Evolutionary conservation across 2,797 vertebrate genomes (phyloP).

Genomic region (Cottoperca gobio): DNA sequence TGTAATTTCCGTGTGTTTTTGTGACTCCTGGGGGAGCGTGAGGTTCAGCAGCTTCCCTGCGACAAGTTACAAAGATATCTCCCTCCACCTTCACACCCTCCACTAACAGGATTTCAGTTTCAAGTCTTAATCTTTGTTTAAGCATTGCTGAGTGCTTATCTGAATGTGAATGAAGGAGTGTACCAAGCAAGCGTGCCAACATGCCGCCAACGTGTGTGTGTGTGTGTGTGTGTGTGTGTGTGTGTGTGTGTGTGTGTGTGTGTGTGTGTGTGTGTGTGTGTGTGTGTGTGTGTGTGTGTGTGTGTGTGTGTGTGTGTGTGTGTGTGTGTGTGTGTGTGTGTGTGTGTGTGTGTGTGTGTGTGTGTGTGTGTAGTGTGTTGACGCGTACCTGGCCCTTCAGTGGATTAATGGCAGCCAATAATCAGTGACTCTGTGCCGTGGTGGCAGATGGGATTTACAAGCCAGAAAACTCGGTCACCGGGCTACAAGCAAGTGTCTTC

Average conservation of each 20-base stretch:
- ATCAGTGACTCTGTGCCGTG: constrained; percentile 38
- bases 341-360: neutral
- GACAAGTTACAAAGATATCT: constrained; percentile 13
- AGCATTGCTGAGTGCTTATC: constrained; percentile 28
- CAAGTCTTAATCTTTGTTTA: constrained; percentile 65
- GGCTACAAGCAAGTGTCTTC: constrained; percentile 28
- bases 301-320: constrained; percentile 1
- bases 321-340: constrained; percentile 4
- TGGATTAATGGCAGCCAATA: constrained; percentile 65
- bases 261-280: neutral
- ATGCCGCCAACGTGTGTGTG: neutral
- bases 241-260: constrained; percentile 3
- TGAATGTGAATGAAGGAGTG: constrained; percentile 35
- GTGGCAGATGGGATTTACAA: constrained; percentile 76
- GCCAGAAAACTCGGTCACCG: constrained; percentile 36
- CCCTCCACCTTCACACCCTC: constrained; percentile 25
- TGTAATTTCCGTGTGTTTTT: constrained; percentile 47
- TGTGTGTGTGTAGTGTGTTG: constrained; percentile 20
- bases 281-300: constrained; percentile 3
- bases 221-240: neutral
- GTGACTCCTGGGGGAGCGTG: constrained; percentile 2
- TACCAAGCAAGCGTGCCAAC: accelerated
- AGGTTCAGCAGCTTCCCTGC: constrained; percentile 17
- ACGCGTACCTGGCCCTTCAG: constrained; percentile 50
- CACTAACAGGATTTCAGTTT: constrained; percentile 57